Evolutionary conservation across 2,888 invertebrate species (phyloP), one percentile per base, ranked within the genome.

Genomic region (Agrenia bidenticulata): DNA sequence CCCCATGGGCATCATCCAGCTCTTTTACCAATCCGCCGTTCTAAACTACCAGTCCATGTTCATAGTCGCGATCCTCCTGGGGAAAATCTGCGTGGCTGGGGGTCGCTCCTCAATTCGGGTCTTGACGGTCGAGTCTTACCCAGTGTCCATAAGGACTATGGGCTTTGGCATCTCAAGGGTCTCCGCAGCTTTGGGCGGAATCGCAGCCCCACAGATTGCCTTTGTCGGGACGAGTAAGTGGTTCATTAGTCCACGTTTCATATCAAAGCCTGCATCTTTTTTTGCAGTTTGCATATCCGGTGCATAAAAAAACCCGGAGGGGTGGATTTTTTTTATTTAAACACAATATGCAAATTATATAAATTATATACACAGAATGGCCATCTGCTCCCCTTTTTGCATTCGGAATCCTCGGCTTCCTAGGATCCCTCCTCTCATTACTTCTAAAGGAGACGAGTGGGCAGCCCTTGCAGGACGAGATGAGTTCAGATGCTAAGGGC

Each of bases 121-220:
- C 5, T 39, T 65, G 7, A 70, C 67, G 2, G 67, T 67, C 24
- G 65, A 67, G 53, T 66, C 66, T 7, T 68, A 70, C 39, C 70
- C 69, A 0, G 63, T 72, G 13, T 64, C 70, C 2, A 68, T 70
- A 32, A 51, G 72, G 11, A 72, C 70, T 0, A 72, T 72, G 70
- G 72, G 72, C 13, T 70, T 72, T 53, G 72, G 72, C 0, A 58
- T 72, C 32, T 68, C 70, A n/a, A 21, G 72, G 32, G 65, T 72
- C 26, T 61, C 66, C 11, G 66, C 72, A 1, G 64, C 70, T 15
- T 21, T 72, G 1, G 72, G 72, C 15, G 72, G 72, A 49, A 61
- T 72, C 4, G 51, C 63, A 7, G 68, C 70, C 5, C 72, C 72
- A 4, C 70, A 70, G 24, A 51, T 72, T 2, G 72, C 72, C 9